Percentiles rank a stretch among this genome's conserved stretches.
phyloP scores from a whole-genome alignment of 2,797 vertebrate species.

The Erithacus rubecula region DNA sequence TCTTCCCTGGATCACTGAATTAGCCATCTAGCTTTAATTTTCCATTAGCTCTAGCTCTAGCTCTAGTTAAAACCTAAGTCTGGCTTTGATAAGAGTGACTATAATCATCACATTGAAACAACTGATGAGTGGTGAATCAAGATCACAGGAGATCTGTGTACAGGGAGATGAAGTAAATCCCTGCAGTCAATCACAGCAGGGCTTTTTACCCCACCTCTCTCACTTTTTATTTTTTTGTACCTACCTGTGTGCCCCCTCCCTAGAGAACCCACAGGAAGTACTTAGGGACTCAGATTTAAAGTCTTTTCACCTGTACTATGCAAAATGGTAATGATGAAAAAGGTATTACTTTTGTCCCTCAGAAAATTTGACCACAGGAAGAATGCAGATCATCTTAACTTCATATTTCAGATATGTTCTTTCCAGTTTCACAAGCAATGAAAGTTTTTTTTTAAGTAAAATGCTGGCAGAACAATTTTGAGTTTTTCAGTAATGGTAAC shows the following conservation, averaged over 20 bases:
- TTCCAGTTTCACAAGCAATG: neutral
- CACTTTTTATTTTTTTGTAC: neutral
- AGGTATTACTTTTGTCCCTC: neutral
- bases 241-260: neutral
- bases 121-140: neutral
- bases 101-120: neutral
- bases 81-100: neutral
- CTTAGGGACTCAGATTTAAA: neutral
- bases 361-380: neutral
- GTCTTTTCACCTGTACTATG: neutral
- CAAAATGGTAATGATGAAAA: neutral
- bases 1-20: neutral
- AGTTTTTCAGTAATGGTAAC: neutral
- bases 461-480: neutral
- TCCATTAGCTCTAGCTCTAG: too few species aligned
- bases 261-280: neutral
- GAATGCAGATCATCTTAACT: neutral
- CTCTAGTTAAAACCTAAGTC: neutral
- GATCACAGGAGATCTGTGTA: neutral
- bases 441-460: neutral
- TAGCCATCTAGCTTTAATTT: neutral
- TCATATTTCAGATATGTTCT: neutral
- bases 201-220: rapidly evolving
- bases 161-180: neutral
- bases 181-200: neutral